Conservation (phyloP, 53 echinoderm and acorn worm species). For the Henricia sp. region DNA sequence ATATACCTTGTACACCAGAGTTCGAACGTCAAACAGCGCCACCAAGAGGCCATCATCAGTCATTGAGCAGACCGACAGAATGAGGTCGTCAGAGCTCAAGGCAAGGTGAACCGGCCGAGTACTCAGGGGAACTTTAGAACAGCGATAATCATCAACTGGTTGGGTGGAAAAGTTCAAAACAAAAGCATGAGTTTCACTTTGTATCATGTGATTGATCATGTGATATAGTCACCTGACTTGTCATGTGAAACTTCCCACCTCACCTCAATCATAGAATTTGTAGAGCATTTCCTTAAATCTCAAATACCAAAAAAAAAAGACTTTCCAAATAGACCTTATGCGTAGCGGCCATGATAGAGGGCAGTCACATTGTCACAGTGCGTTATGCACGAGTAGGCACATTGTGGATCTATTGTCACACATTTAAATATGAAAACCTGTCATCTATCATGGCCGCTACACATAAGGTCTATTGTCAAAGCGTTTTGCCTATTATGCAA, state of each 20-base stretch:
- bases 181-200: neutral
- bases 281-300: too few relatives aligned
- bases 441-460: too few relatives aligned
- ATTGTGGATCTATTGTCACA: too few relatives aligned
- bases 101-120: constrained; percentile 75
- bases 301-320: too few relatives aligned
- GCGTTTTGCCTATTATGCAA: too few relatives aligned
- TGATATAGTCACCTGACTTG: neutral
- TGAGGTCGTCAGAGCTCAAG: constrained; percentile 66
- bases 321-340: too few relatives aligned
- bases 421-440: too few relatives aligned
- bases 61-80: constrained; percentile 78
- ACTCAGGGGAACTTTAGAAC: constrained; percentile 55
- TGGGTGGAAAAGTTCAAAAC: neutral
- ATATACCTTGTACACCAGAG: constrained; percentile 75
- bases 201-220: neutral
- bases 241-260: neutral
- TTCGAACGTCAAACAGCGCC: constrained; percentile 82
- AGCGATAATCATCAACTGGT: constrained; percentile 66
- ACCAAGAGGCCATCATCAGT: constrained; percentile 64
- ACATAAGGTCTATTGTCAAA: too few relatives aligned
- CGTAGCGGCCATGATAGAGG: too few relatives aligned
- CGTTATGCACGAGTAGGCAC: too few relatives aligned
- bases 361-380: too few relatives aligned
- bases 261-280: neutral